Evolutionary conservation across 2,113 vertebrate species (phyloP), one percentile per base, ranked within the genome.

Genomic region (Crotalus tigris): DNA sequence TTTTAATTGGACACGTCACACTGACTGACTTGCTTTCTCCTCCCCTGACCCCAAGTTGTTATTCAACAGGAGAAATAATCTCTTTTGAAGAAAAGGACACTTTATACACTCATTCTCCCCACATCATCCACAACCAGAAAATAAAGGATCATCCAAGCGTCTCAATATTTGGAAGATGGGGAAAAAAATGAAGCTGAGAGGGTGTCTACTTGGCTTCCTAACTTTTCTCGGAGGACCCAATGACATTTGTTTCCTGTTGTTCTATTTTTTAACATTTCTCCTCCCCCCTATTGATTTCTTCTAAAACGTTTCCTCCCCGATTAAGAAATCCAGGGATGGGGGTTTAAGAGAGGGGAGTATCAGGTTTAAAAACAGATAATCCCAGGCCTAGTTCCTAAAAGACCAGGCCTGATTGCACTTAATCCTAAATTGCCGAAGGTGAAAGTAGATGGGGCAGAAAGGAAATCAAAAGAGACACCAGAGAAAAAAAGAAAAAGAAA

Each of bases 181-280:
- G 8, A 2, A n/a, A 29, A 53, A 58, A 23, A 29, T 51, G 46
- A 92, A 75, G 24, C 87, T 44, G 13, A 51, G 64, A 81, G 44
- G 90, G 98, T 87, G 29, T 98, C 98, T 97, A 98, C 98, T 96
- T 98, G 98, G 51, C 39, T 90, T 53, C 89, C 57, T 61, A 87
- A 90, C 87, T 51, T 91, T 93, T 93, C 0, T 53, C 0, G 3
- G 55, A 81, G 75, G 64, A 94, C 61, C 94, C 91, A 92, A 94
- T 10, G 91, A 91, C 86, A 93, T 92, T 61, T 49, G 39, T 23
- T 95, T 94, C 95, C 96, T 93, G 95, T 95, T 92, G 93, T 94
- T 92, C 88, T 85, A 87, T 90, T 94, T 88, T 92, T 90, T 61
- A 87, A 54, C 88, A 58, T 29, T 61, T 53, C 29, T 39, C 85